Percentiles rank a stretch among this genome's conserved stretches.
These are phyloP conservation scores for Xanthorhoe designata DNA, from an alignment of 2,888 invertebrate species.

Conservation along the genomic window DNA sequence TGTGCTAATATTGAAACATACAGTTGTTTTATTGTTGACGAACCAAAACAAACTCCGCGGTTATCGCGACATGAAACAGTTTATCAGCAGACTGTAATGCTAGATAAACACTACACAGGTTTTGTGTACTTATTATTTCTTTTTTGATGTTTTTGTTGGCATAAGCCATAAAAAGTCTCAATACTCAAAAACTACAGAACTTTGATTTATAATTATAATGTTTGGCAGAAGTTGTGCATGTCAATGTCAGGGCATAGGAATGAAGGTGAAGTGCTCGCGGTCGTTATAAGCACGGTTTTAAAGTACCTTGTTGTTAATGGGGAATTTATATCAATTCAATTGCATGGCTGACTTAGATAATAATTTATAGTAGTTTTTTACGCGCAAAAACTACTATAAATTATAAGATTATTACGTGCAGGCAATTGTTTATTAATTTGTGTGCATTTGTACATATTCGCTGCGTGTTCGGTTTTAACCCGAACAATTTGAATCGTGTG, in stretches of 20 bases:
- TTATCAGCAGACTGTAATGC: conserved; percentile 27
- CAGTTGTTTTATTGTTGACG: conserved; percentile 20
- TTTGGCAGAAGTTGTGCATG: neutral
- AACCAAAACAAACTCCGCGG: conserved; percentile 20
- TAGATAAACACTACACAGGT: conserved; percentile 9
- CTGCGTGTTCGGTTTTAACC: too few relatives aligned
- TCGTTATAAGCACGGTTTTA: conserved; percentile 18
- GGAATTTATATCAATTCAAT: conserved; percentile 24
- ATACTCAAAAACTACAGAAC: neutral
- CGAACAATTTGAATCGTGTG: neutral
- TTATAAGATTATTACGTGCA: conserved; percentile 7
- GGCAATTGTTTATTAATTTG: neutral
- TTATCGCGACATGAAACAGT: conserved; percentile 29
- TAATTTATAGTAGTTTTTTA: conserved; percentile 1
- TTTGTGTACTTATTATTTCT: too few relatives aligned
- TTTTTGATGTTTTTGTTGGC: too few relatives aligned
- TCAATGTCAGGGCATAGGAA: conserved; percentile 12
- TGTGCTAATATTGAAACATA: conserved; percentile 30
- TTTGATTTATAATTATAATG: neutral
- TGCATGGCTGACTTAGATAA: conserved; percentile 11
- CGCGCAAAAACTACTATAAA: too few relatives aligned
- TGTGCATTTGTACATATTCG: too few relatives aligned
- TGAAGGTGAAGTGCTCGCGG: conserved; percentile 20
- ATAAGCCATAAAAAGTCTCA: neutral
- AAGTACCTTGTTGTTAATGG: conserved; percentile 13